Evolutionary conservation across 2,113 vertebrate genomes (phyloP).

Genomic region (Ivindomyrus marchei): DNA sequence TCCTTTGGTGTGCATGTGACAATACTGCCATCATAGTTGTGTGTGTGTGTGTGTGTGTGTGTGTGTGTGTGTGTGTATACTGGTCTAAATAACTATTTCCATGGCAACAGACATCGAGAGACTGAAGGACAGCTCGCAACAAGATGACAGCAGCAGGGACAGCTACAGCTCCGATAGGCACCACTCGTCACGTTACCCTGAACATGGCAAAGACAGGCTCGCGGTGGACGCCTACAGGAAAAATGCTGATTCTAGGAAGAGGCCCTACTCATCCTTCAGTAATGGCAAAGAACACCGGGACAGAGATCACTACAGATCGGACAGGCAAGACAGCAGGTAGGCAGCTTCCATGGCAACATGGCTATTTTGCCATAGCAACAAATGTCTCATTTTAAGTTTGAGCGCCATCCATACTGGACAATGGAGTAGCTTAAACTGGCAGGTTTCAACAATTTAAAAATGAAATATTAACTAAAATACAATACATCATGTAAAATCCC

Average conservation of each 20-base stretch:
- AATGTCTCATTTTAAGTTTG: background rate
- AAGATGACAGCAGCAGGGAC: constrained; percentile 94
- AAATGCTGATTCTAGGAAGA: constrained; percentile 74
- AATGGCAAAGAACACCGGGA: constrained; percentile 95
- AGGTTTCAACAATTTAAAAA: background rate
- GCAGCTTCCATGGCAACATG: background rate
- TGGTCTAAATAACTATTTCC: background rate
- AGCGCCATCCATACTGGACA: background rate
- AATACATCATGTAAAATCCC: background rate
- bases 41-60: background rate
- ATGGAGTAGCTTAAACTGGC: background rate
- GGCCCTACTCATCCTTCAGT: constrained; percentile 83
- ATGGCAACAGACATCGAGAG: constrained; percentile 73
- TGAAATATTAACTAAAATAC: background rate
- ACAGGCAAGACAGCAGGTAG: constrained; percentile 63
- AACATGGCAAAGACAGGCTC: constrained; percentile 77
- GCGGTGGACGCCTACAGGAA: constrained; percentile 77
- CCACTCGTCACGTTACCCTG: constrained; percentile 71
- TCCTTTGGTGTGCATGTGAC: background rate
- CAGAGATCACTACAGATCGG: constrained; percentile 85
- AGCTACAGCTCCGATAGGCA: constrained; percentile 92
- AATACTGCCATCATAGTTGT: background rate
- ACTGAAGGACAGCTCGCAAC: constrained; percentile 81
- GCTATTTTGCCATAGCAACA: background rate
- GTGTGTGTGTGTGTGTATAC: background rate